Conservation (phyloP, 2,113 vertebrate genomes). For the Microcebus jonahi region DNA sequence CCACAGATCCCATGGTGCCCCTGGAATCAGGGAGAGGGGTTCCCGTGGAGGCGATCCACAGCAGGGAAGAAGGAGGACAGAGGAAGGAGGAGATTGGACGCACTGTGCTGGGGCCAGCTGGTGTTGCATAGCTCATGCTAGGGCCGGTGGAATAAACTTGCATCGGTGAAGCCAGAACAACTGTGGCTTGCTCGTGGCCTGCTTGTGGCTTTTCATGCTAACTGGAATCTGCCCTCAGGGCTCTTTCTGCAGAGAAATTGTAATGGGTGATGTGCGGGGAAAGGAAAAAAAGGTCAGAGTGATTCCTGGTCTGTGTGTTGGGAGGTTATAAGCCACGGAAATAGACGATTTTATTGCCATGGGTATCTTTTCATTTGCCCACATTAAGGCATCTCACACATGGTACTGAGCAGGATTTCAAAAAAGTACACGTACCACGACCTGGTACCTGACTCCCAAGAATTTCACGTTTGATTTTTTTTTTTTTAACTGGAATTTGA, state of each 20-base stretch:
- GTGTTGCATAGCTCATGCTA: fast-evolving
- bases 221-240: neutral
- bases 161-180: too few relatives aligned
- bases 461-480: neutral
- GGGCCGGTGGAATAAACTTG: neutral
- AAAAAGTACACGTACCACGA: neutral
- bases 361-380: neutral
- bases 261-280: too few relatives aligned
- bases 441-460: neutral
- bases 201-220: too few relatives aligned
- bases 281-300: neutral
- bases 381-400: neutral
- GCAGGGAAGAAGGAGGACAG: too few relatives aligned
- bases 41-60: too few relatives aligned
- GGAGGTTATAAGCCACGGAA: neutral
- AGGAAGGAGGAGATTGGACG: neutral
- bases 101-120: neutral
- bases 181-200: neutral
- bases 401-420: neutral
- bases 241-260: neutral
- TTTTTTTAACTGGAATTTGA: neutral
- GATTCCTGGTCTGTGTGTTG: neutral
- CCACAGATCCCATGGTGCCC: neutral
- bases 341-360: neutral
- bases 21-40: neutral